These are phyloP conservation scores for Crotalus horridus DNA, from an alignment of 2,113 vertebrate genomes.

Conservation along the genomic window DNA sequence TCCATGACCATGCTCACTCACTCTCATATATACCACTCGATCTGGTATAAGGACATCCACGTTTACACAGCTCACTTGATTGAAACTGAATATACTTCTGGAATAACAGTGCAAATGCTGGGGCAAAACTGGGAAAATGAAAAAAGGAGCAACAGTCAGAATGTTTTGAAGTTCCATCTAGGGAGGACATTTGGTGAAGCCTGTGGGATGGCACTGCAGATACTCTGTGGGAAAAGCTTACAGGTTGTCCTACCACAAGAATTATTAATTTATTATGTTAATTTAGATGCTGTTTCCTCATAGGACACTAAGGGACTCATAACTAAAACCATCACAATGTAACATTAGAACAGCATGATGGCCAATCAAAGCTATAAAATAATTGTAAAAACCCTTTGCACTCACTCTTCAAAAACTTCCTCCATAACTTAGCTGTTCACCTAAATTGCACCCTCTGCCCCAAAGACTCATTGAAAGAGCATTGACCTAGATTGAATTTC, in stretches of 20 bases:
- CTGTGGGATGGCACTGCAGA: background rate
- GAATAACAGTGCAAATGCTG: background rate
- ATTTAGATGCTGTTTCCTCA: background rate
- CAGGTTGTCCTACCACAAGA: background rate
- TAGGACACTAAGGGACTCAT: background rate
- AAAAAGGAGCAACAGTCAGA: background rate
- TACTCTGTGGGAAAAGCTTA: background rate
- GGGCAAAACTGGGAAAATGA: background rate
- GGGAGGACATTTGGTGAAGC: background rate
- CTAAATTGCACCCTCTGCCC: background rate
- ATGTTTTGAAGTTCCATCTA: background rate
- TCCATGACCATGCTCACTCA: background rate
- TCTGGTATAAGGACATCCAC: background rate
- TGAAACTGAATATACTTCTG: background rate
- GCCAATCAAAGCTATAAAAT: background rate
- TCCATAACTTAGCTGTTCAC: background rate
- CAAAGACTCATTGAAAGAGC: background rate
- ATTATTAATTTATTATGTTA: background rate
- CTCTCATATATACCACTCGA: background rate
- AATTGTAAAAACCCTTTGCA: background rate
- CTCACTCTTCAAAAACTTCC: background rate
- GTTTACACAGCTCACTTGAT: background rate
- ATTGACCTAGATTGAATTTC: background rate
- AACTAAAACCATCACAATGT: background rate
- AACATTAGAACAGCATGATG: background rate